phyloP scores from a whole-genome alignment of 2,113 vertebrate species.

The Panthera leo region DNA sequence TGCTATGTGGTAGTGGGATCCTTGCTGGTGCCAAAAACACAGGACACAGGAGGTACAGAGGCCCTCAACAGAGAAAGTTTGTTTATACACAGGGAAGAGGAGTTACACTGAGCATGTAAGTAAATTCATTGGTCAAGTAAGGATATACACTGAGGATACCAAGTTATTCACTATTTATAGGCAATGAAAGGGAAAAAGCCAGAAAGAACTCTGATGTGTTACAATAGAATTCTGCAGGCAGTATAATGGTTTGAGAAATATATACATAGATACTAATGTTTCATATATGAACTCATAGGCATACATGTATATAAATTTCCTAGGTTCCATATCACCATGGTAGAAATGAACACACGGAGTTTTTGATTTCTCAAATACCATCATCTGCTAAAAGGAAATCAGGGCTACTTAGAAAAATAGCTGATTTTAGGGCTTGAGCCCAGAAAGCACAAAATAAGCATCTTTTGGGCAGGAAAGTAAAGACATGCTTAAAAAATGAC shows the following conservation, averaged over 20 bases:
- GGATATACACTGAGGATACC: background rate
- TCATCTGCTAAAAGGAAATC: background rate
- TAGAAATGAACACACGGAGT: background rate
- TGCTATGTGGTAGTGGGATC: background rate
- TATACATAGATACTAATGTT: background rate
- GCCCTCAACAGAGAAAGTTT: background rate
- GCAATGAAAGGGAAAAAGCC: background rate
- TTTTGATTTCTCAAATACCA: background rate
- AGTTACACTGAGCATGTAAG: background rate
- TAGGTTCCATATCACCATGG: background rate
- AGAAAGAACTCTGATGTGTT: background rate
- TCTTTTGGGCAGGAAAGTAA: conserved; percentile 17
- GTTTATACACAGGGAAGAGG: background rate
- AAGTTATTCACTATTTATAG: background rate
- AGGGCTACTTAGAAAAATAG: background rate
- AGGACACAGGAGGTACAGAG: background rate
- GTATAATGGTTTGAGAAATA: background rate
- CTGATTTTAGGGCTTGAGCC: background rate
- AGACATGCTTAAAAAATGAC: background rate
- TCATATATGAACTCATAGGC: background rate
- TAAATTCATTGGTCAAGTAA: background rate
- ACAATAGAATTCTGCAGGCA: background rate
- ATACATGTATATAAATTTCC: background rate
- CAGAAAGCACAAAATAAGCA: background rate
- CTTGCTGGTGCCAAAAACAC: background rate